Percentiles rank a stretch among this genome's conserved stretches.
phyloP scores from a whole-genome alignment of 1,140 invertebrate species.

The Plodia interpunctella region DNA sequence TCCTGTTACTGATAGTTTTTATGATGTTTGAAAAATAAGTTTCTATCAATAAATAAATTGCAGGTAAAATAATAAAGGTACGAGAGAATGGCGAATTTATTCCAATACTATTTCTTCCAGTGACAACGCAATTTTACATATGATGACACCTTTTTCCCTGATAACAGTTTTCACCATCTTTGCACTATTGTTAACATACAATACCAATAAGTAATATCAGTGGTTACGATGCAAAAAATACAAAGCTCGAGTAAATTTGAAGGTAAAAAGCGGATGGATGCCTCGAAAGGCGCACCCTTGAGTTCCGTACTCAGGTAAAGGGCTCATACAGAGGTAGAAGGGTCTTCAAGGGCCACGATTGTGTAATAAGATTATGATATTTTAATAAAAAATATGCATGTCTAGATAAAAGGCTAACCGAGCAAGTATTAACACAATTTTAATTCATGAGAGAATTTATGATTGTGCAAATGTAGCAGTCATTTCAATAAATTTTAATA shows the following conservation, averaged over 20 bases:
- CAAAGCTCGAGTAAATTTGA: background rate
- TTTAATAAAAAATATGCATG: background rate
- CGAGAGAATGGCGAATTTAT: too few species aligned
- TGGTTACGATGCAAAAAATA: constrained; percentile 5
- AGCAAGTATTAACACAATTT: too few species aligned
- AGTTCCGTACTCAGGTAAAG: constrained; percentile 6
- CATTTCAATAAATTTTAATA: too few species aligned
- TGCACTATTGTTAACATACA: background rate
- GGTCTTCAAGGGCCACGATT: background rate
- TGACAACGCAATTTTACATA: too few species aligned
- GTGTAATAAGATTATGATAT: background rate
- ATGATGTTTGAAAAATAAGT: too few species aligned
- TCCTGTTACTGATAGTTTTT: too few species aligned
- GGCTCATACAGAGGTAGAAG: background rate
- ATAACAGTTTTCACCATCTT: background rate
- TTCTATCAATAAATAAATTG: too few species aligned
- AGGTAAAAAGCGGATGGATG: constrained; percentile 6
- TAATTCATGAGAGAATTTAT: too few species aligned
- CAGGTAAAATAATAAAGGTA: too few species aligned
- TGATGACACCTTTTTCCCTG: too few species aligned
- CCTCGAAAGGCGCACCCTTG: background rate
- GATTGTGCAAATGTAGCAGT: too few species aligned
- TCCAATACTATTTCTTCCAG: too few species aligned
- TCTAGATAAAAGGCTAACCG: background rate
- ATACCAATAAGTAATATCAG: constrained; percentile 1